A percentile compares a stretch with the other conserved stretches of the same genome.
Conservation (phyloP, 2,113 vertebrate species). For the Megaceryle torquata region DNA sequence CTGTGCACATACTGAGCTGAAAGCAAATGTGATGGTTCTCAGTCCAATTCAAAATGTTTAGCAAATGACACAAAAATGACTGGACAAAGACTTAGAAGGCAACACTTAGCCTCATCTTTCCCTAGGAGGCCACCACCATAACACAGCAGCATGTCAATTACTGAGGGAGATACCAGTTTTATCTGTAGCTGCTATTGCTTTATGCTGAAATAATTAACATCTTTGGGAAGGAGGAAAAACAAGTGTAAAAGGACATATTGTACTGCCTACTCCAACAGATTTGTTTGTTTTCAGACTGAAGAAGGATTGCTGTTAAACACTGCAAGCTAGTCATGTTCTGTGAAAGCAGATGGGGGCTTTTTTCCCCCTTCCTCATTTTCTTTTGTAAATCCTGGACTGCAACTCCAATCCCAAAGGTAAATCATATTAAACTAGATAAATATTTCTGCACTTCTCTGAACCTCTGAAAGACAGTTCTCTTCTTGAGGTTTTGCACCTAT, state of each 20-base stretch:
- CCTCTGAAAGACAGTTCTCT: background rate
- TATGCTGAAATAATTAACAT: conserved; percentile 34
- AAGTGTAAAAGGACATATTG: conserved; percentile 11
- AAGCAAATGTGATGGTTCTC: conserved; percentile 41
- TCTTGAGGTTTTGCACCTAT: background rate
- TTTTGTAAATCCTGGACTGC: background rate
- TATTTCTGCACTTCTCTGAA: background rate
- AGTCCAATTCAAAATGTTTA: background rate
- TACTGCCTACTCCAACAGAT: conserved; percentile 29
- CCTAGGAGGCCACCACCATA: background rate
- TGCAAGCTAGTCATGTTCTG: conserved; percentile 19
- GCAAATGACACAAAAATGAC: conserved; percentile 3
- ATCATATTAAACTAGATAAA: background rate
- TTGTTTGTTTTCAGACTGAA: conserved; percentile 40
- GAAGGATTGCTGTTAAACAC: conserved; percentile 18
- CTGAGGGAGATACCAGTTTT: background rate
- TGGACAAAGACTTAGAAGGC: conserved; percentile 17
- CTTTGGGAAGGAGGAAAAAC: background rate
- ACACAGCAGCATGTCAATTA: conserved; percentile 26
- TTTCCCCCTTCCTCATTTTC: background rate
- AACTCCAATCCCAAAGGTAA: background rate
- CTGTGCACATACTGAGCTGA: conserved; percentile 33
- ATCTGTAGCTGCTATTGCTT: background rate
- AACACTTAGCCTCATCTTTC: conserved; percentile 1
- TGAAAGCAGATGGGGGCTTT: background rate